Conservation (phyloP, 2,888 invertebrate species). For the Lasioglossum villosulum region DNA sequence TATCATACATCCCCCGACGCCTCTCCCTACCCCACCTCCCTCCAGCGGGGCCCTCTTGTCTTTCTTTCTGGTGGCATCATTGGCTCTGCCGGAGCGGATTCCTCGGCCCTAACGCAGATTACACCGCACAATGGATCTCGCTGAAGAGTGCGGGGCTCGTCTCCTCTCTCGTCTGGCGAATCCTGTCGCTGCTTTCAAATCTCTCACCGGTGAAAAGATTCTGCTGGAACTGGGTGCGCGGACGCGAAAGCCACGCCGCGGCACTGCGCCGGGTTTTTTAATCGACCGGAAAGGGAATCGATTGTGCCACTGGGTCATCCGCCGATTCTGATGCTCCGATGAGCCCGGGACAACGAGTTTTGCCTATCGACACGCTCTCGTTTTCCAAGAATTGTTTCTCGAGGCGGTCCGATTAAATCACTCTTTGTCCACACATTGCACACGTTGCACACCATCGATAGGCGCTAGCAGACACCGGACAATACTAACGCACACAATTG, state of each 20-base stretch:
- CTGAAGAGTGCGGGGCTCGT: background rate
- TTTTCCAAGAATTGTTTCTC: background rate
- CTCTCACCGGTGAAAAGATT: background rate
- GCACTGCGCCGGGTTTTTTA: constrained; percentile 44
- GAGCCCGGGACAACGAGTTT: background rate
- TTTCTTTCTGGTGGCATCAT: constrained; percentile 52
- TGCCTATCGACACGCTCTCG: background rate
- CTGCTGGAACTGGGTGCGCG: constrained; percentile 10
- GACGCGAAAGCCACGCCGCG: constrained; percentile 12
- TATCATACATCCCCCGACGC: constrained; percentile 10
- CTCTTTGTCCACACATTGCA: too few species aligned
- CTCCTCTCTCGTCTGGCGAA: background rate
- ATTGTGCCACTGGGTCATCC: constrained; percentile 49
- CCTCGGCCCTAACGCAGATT: constrained; percentile 60
- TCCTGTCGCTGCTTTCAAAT: background rate
- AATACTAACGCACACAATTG: too few species aligned
- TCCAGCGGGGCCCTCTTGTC: background rate
- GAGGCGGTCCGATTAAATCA: background rate
- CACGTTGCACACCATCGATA: too few species aligned
- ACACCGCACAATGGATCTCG: constrained; percentile 60
- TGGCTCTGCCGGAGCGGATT: constrained; percentile 54
- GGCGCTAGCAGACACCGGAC: too few species aligned
- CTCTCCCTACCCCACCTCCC: background rate
- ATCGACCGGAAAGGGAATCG: constrained; percentile 45
- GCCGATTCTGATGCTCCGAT: background rate